phyloP scores from a whole-genome alignment of 2,797 vertebrate species.

The Zonotrichia albicollis region DNA sequence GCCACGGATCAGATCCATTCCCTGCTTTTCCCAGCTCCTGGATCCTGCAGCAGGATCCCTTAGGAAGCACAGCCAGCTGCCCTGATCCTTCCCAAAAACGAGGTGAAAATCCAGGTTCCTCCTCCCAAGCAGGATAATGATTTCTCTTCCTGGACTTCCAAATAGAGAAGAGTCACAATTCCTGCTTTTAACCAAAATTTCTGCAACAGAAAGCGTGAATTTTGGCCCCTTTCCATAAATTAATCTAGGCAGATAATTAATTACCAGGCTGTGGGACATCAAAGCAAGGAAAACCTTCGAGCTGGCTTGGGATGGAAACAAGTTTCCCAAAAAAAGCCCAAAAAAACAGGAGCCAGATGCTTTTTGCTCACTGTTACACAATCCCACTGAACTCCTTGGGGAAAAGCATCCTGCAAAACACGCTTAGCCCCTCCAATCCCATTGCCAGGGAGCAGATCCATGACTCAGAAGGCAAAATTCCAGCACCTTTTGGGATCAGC shows the following conservation, averaged over 20 bases:
- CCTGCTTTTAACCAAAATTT: rapidly evolving
- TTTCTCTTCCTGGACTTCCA: not conserved
- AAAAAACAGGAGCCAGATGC: rapidly evolving
- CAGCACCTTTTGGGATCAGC: not conserved
- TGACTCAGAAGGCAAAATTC: not conserved
- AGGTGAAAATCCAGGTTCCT: not conserved
- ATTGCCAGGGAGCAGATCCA: not conserved
- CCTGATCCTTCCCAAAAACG: not conserved
- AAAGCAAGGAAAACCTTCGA: not conserved
- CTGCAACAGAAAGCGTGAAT: not conserved
- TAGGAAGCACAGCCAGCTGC: not conserved
- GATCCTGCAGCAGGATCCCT: not conserved
- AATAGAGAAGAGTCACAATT: not conserved
- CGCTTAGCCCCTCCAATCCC: not conserved
- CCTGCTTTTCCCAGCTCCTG: not conserved
- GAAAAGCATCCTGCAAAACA: not conserved
- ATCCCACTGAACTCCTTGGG: not conserved
- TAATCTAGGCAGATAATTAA: not conserved
- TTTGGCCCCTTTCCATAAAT: not conserved
- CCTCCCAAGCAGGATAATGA: not conserved
- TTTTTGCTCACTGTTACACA: not conserved
- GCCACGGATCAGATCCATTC: not conserved
- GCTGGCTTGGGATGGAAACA: not conserved
- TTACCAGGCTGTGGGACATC: not conserved
- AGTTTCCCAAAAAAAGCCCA: not conserved